phyloP scores from a whole-genome alignment of 2,797 vertebrate species.

The Dipus sagitta region DNA sequence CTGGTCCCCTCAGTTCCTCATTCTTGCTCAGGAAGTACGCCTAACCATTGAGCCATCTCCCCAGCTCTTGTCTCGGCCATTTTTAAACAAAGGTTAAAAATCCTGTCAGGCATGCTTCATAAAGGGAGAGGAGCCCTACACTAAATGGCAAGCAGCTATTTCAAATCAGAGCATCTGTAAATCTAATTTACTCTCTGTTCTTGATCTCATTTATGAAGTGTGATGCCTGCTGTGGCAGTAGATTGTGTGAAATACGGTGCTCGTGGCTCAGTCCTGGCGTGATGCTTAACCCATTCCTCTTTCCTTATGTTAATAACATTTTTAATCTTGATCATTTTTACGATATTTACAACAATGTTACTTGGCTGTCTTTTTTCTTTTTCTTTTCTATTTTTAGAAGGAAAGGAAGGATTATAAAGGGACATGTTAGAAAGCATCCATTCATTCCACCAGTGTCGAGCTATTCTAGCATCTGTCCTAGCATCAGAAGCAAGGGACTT shows the following conservation, averaged over 20 bases:
- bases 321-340: conserved; percentile 39
- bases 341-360: conserved; percentile 16
- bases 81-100: conserved; percentile 65
- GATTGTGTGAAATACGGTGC: conserved; percentile 26
- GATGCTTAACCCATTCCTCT: conserved; percentile 46
- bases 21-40: too few relatives aligned
- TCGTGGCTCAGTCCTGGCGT: neutral
- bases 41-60: too few relatives aligned
- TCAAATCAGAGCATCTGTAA: conserved; percentile 44
- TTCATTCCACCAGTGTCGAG: neutral
- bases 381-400: fast-evolving
- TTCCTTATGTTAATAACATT: conserved; percentile 48
- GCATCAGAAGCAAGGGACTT: neutral
- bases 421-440: neutral
- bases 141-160: conserved; percentile 58
- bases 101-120: conserved; percentile 21
- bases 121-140: neutral
- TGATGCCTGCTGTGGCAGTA: conserved; percentile 6
- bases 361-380: too few relatives aligned
- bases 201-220: conserved; percentile 55
- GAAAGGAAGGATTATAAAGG: neutral
- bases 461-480: neutral
- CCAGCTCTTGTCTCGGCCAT: conserved; percentile 13
- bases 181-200: conserved; percentile 55
- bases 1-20: too few relatives aligned